A percentile compares a stretch with the other conserved stretches of the same genome.
Conservation (phyloP, 2,113 vertebrate species). For the Perca fluviatilis region DNA sequence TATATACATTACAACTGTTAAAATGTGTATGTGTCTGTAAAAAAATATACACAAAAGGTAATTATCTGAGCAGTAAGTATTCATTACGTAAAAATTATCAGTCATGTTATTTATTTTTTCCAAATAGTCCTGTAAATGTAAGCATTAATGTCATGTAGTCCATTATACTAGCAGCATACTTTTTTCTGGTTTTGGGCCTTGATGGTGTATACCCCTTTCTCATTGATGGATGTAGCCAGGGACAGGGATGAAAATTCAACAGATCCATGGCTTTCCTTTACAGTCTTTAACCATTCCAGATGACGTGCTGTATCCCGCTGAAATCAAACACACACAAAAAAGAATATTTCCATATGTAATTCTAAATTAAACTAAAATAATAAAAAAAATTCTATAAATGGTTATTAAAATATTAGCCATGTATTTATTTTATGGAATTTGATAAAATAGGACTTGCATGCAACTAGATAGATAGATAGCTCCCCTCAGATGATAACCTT, state of each 20-base stretch:
- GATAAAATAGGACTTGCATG: not conserved
- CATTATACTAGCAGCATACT: conserved; percentile 41
- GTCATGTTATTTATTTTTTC: not conserved
- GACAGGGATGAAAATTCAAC: conserved; percentile 92
- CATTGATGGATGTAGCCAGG: conserved; percentile 90
- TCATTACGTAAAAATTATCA: not conserved
- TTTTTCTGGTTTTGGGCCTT: conserved; percentile 69
- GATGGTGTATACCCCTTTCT: conserved; percentile 87
- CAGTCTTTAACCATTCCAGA: conserved; percentile 90
- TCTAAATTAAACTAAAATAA: not conserved
- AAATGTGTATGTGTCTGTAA: not conserved
- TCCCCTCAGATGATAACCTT: not conserved
- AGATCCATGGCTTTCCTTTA: conserved; percentile 93
- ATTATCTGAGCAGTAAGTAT: not conserved
- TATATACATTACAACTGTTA: not conserved
- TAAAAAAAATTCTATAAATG: not conserved
- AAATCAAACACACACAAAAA: conserved; percentile 30
- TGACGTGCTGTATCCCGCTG: conserved; percentile 89
- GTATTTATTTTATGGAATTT: not conserved
- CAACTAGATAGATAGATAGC: not conserved
- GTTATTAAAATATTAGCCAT: not conserved
- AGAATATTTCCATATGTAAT: not conserved
- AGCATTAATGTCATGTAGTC: not conserved
- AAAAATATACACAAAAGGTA: not conserved
- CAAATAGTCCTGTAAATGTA: not conserved